Evolutionary conservation across 2,113 vertebrate species (phyloP).

Genomic region (Thunnus thynnus): DNA sequence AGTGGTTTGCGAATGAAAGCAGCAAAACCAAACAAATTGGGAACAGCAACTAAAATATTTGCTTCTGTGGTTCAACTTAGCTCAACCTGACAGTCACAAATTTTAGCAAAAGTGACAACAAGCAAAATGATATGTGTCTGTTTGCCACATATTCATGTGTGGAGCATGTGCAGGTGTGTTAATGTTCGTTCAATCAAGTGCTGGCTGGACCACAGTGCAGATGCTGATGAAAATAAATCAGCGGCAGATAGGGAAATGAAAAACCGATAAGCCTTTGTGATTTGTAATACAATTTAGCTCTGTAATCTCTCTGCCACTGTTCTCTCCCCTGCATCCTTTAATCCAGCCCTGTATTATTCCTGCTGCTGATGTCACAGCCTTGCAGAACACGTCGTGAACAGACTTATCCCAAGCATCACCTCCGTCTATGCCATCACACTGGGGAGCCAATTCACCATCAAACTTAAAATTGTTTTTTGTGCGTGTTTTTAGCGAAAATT

Average conservation of each 20-base stretch:
- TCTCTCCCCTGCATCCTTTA: slow-evolving; percentile 55
- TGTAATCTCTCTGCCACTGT: slow-evolving; percentile 74
- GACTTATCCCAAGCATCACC: slow-evolving; percentile 49
- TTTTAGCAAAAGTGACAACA: background rate
- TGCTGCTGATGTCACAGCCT: slow-evolving; percentile 59
- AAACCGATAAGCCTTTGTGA: slow-evolving; percentile 73
- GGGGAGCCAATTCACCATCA: slow-evolving; percentile 11
- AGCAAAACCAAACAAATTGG: background rate
- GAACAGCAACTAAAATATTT: background rate
- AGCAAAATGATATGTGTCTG: background rate
- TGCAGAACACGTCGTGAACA: slow-evolving; percentile 30
- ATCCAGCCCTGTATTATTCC: slow-evolving; percentile 74
- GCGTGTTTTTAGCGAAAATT: background rate
- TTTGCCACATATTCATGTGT: background rate
- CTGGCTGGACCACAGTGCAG: background rate
- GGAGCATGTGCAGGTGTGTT: slow-evolving; percentile 23
- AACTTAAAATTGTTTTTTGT: background rate
- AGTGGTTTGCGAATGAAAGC: background rate
- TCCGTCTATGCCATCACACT: background rate
- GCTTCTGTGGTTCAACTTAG: background rate
- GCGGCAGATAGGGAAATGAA: slow-evolving; percentile 60
- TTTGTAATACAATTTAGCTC: slow-evolving; percentile 79
- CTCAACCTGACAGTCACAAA: background rate
- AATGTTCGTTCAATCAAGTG: slow-evolving; percentile 25
- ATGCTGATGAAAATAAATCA: slow-evolving; percentile 42